These are phyloP conservation scores for Urocitellus parryii DNA, from an alignment of 2,113 vertebrate species.

Conservation along the genomic window DNA sequence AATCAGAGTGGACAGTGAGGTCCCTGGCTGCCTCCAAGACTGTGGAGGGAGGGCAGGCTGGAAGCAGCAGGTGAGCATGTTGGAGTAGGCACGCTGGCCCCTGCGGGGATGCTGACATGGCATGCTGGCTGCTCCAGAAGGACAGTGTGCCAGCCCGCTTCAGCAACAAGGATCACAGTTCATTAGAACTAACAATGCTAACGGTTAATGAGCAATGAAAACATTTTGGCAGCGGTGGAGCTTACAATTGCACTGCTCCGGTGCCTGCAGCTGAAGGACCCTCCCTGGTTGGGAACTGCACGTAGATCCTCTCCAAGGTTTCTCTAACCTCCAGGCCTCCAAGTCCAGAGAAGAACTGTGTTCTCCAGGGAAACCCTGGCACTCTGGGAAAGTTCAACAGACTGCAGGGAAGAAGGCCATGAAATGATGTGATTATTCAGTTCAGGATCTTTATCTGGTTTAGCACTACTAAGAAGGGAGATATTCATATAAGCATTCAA, in stretches of 20 bases:
- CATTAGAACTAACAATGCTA: constrained; percentile 84
- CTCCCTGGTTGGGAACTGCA: not conserved
- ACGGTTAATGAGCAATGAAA: constrained; percentile 83
- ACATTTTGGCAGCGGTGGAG: constrained; percentile 78
- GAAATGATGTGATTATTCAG: not conserved
- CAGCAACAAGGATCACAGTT: constrained; percentile 78
- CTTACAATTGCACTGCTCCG: constrained; percentile 67
- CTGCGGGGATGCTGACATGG: not conserved
- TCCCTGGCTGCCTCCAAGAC: not conserved
- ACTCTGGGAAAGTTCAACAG: not conserved
- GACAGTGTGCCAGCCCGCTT: constrained; percentile 66
- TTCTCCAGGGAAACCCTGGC: not conserved
- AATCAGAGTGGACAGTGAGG: not conserved
- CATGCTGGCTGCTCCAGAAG: constrained; percentile 66
- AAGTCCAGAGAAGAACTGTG: not conserved
- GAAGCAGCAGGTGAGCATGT: not conserved
- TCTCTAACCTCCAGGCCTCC: not conserved
- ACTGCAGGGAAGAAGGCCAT: too few species aligned
- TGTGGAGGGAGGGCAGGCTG: not conserved
- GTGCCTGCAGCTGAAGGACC: constrained; percentile 55
- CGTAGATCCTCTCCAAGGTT: accelerated
- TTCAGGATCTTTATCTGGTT: not conserved
- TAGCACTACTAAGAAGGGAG: not conserved
- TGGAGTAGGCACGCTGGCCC: not conserved
- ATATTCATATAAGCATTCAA: not conserved